Evolutionary conservation across 2,113 vertebrate species (phyloP), one percentile per base, ranked within the genome.

Genomic region (Channa maculata): DNA sequence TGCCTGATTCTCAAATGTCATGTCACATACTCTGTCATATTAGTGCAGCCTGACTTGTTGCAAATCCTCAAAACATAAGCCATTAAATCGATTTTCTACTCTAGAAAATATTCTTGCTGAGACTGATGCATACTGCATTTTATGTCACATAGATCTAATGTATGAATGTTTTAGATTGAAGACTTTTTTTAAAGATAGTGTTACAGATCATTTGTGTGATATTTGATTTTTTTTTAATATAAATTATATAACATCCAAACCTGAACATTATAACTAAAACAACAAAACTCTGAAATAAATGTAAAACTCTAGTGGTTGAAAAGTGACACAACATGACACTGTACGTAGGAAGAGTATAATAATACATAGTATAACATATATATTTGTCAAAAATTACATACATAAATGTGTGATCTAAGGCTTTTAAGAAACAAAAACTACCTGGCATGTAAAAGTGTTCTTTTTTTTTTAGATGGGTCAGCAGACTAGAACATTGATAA

Each of bases 71-170:
- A 80, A 77, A 82, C 71, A 61, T 13, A 9, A 59, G 36, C 57
- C 69, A 69, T 39, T 37, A 80, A 75, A 84, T 87, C 0, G 38
- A 79, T 83, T 75, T 90, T 69, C 59, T 75, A 50, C 72, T 71
- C 65, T 4, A 36, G 62, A 79, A 74, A 46, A 37, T 61, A 24
- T 63, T 59, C 62, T 43, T 55, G 5, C 36, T 33, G 3, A 9
- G 7, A 43, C 13, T 59, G 37, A 41, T 4, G 14, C 36, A 7
- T 15, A 55, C n/a, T 11, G 33, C 33, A 3, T 2, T 43, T 59
- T 0, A 41, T 45, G 45, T 11, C 5, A 24, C 24, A 24, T 24
- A 8, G 48, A 59, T 60, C 36, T 33, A 8, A 33, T 0, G 5
- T 59, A 50, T 39, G 11, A 9, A 4, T 62, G 2, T 4, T 65